These are phyloP conservation scores for Triops longicaudatus DNA, from an alignment of 1,140 invertebrate species.

Conservation along the genomic window DNA sequence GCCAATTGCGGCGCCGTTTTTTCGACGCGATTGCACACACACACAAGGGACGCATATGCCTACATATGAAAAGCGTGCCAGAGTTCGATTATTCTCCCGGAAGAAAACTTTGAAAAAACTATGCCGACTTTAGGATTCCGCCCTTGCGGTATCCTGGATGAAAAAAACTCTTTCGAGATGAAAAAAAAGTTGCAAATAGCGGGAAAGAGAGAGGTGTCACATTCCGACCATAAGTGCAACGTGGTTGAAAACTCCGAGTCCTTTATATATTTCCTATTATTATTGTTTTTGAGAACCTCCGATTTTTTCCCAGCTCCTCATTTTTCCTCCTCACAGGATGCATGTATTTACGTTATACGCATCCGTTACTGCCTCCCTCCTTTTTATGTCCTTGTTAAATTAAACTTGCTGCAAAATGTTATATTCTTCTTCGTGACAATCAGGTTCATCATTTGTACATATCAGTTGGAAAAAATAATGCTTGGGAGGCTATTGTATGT, in stretches of 20 bases:
- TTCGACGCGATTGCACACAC: background rate
- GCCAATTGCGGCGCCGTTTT: background rate
- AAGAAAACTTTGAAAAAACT: background rate
- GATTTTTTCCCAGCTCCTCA: background rate
- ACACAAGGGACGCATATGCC: background rate
- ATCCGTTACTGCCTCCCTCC: conserved; percentile 12
- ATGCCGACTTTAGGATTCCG: background rate
- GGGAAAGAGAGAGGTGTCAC: background rate
- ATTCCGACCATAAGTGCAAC: conserved; percentile 14
- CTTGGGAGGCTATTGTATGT: conserved; percentile 11
- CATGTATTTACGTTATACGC: background rate
- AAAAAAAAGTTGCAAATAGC: background rate
- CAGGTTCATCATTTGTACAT: conserved; percentile 10
- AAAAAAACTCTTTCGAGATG: background rate
- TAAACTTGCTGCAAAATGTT: background rate
- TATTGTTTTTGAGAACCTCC: background rate
- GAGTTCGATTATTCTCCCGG: background rate
- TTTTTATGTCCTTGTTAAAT: conserved; percentile 11
- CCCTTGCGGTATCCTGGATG: background rate
- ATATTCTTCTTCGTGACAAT: background rate
- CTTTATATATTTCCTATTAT: background rate
- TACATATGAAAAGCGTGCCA: background rate
- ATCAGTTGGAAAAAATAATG: conserved; percentile 8
- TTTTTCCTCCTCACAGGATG: background rate
- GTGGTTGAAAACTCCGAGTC: conserved; percentile 14